Percentiles rank a stretch among this genome's conserved stretches.
phyloP scores from a whole-genome alignment of 2,797 vertebrate genomes.

The Ambastaia sidthimunki region DNA sequence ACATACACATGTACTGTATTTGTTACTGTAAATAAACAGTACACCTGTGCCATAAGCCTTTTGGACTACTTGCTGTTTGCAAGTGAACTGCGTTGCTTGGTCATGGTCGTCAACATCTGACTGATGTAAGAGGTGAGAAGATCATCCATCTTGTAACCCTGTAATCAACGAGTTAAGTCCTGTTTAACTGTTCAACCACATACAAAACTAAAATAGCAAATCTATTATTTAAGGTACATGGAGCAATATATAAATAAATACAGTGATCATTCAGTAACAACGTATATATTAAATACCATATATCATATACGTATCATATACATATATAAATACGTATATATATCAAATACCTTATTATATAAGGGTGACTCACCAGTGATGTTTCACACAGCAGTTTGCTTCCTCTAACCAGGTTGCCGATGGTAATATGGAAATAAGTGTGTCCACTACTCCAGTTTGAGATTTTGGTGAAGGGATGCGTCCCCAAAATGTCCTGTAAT shows the following conservation, averaged over 20 bases:
- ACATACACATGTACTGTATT: neutral
- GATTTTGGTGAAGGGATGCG: constrained; percentile 98
- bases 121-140: constrained; percentile 98
- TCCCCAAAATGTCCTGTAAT: constrained; percentile 90
- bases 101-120: constrained; percentile 98
- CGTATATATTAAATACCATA: no score
- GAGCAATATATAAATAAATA: no score
- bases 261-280: no score
- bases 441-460: constrained; percentile 99
- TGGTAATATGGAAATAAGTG: constrained; percentile 98
- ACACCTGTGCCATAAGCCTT: neutral
- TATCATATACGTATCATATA: no score
- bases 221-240: neutral
- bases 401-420: constrained; percentile 93
- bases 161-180: constrained; percentile 16
- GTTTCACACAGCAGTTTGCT: constrained; percentile 99
- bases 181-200: neutral
- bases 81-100: constrained; percentile 87
- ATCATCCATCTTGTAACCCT: constrained; percentile 99
- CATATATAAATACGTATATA: no score
- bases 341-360: neutral
- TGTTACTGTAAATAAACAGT: neutral
- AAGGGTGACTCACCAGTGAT: constrained; percentile 80
- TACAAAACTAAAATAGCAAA: neutral
- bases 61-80: constrained; percentile 86